Evolutionary conservation across 2,888 invertebrate genomes (phyloP).

Genomic region (Nycteola revayana): DNA sequence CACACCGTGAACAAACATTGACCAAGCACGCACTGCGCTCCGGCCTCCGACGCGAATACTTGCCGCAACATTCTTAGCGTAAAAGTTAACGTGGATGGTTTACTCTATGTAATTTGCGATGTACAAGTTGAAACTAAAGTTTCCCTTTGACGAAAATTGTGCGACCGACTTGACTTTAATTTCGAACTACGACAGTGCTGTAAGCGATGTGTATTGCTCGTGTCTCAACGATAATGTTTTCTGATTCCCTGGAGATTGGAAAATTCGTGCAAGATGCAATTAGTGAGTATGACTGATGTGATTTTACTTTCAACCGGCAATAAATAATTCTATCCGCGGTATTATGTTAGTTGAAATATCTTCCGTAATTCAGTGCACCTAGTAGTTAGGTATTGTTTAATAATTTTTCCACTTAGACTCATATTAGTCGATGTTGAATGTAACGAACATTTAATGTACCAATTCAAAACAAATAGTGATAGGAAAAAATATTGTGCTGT

Average conservation of each 20-base stretch:
- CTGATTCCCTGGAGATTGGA: constrained; percentile 49
- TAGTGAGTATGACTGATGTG: constrained; percentile 56
- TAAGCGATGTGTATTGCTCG: constrained; percentile 55
- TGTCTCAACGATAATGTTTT: constrained; percentile 47
- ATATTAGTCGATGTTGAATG: too few species aligned
- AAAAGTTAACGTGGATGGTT: constrained; percentile 80
- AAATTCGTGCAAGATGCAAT: constrained; percentile 57
- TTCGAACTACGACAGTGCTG: constrained; percentile 57
- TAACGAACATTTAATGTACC: too few species aligned
- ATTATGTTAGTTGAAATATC: constrained; percentile 9
- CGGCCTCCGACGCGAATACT: constrained; percentile 51
- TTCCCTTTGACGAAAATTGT: constrained; percentile 55
- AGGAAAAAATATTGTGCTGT: too few species aligned
- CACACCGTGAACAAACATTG: constrained; percentile 72
- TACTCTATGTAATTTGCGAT: constrained; percentile 80
- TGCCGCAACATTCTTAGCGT: constrained; percentile 81
- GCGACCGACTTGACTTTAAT: constrained; percentile 58
- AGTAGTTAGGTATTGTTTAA: constrained; percentile 17
- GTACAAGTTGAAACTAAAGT: constrained; percentile 63
- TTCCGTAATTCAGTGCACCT: constrained; percentile 19
- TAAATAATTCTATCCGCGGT: constrained; percentile 14
- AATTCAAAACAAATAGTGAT: too few species aligned
- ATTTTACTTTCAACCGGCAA: constrained; percentile 36
- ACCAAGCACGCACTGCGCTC: constrained; percentile 71
- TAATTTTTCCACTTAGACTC: too few species aligned